Conservation (phyloP, 1,140 invertebrate genomes). For the Drosophila ercepeae region DNA sequence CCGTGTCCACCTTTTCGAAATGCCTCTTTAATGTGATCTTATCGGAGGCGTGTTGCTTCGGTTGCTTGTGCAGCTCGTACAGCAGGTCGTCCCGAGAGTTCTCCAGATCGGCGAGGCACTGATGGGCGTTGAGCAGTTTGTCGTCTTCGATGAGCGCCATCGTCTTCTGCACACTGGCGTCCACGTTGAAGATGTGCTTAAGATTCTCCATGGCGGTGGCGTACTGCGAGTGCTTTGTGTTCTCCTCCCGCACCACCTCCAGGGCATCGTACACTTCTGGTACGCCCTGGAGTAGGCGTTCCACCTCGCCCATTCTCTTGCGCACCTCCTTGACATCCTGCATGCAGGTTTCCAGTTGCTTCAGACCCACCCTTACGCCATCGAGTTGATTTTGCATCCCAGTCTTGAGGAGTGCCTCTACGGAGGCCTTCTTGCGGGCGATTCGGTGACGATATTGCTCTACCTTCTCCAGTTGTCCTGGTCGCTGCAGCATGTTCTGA, state of each 20-base stretch:
- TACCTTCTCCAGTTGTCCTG: conserved; percentile 97
- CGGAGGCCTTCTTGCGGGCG: conserved; percentile 94
- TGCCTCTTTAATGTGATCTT: conserved; percentile 96
- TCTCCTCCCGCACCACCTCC: conserved; percentile 95
- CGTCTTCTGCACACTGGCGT: conserved; percentile 97
- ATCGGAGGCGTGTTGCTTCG: conserved; percentile 94
- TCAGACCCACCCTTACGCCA: conserved; percentile 96
- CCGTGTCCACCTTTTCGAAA: conserved; percentile 96
- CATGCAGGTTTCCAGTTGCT: conserved; percentile 92
- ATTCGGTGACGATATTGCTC: conserved; percentile 85
- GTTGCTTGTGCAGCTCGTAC: conserved; percentile 96
- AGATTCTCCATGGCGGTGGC: conserved; percentile 99
- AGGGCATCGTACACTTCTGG: conserved; percentile 90
- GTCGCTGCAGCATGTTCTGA: conserved; percentile 96
- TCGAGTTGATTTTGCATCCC: conserved; percentile 99
- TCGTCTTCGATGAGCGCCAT: conserved; percentile 97
- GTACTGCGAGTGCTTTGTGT: conserved; percentile 96
- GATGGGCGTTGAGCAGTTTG: conserved; percentile 96
- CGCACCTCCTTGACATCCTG: conserved; percentile 93
- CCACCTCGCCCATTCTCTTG: conserved; percentile 89
- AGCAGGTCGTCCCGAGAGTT: conserved; percentile 97
- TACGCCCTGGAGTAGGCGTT: conserved; percentile 86
- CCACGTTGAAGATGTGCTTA: conserved; percentile 99
- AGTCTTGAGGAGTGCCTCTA: conserved; percentile 98
- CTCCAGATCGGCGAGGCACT: conserved; percentile 97